Percentiles rank a stretch among this genome's conserved stretches.
Evolutionary conservation across 1,140 invertebrate genomes (phyloP).

Genomic region (Zaprionus kolodkinae): DNA sequence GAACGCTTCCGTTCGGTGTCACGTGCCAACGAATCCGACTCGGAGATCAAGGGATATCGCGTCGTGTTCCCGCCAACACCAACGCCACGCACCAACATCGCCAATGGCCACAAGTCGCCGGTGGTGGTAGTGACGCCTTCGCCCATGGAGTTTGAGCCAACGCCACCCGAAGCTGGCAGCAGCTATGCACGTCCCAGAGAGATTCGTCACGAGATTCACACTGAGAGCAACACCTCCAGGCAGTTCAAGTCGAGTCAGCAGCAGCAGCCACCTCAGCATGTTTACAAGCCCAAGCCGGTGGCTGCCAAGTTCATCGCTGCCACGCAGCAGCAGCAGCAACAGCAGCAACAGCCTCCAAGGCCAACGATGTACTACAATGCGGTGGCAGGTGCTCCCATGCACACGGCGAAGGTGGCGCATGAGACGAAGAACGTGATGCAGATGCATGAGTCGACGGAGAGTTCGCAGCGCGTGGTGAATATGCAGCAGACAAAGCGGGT

Average conservation of each 20-base stretch:
- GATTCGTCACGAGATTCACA: conserved; percentile 82
- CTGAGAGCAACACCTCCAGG: conserved; percentile 67
- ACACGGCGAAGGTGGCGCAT: conserved; percentile 86
- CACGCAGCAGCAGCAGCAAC: conserved; percentile 87
- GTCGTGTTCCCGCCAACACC: conserved; percentile 86
- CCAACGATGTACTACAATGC: conserved; percentile 86
- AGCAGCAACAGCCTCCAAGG: conserved; percentile 84
- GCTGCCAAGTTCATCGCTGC: conserved; percentile 81
- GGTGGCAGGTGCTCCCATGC: conserved; percentile 85
- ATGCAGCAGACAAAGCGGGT: conserved; percentile 89
- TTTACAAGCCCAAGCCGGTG: conserved; percentile 85
- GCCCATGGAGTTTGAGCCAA: conserved; percentile 86
- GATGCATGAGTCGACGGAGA: conserved; percentile 89
- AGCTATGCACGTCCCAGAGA: conserved; percentile 84
- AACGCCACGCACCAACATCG: conserved; percentile 80
- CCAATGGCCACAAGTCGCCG: conserved; percentile 83
- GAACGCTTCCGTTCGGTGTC: conserved; percentile 87
- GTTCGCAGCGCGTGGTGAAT: conserved; percentile 87
- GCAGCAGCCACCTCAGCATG: conserved; percentile 64
- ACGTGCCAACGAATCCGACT: conserved; percentile 85
- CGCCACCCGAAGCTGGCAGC: conserved; percentile 83
- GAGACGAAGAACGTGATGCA: conserved; percentile 89
- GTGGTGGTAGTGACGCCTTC: conserved; percentile 84
- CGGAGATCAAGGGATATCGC: conserved; percentile 86
- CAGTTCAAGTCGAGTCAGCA: conserved; percentile 69